A percentile compares a stretch with the other conserved stretches of the same genome.
Conservation (phyloP, 2,797 vertebrate species). For the Carcharodon carcharias region DNA sequence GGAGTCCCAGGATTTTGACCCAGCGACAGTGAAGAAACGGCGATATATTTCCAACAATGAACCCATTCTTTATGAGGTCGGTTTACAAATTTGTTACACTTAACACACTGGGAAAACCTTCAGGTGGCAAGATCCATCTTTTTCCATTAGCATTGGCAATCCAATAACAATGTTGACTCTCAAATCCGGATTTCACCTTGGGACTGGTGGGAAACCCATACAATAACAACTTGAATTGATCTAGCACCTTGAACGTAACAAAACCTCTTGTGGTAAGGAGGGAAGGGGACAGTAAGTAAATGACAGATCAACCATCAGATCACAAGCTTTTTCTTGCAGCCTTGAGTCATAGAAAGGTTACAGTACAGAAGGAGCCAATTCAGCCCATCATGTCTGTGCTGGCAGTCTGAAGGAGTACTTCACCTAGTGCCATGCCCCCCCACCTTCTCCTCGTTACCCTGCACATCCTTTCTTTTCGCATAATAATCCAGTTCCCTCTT, state of each 20-base stretch:
- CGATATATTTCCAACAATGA: too few relatives aligned
- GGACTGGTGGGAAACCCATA: not conserved
- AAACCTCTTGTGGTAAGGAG: not conserved
- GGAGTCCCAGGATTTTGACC: too few relatives aligned
- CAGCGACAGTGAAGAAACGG: too few relatives aligned
- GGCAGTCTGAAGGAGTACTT: too few relatives aligned
- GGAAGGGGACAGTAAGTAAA: not conserved
- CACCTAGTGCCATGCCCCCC: too few relatives aligned
- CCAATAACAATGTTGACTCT: not conserved
- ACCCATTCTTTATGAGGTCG: too few relatives aligned
- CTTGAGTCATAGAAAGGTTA: not conserved
- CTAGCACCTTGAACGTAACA: not conserved
- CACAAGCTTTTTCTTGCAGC: not conserved
- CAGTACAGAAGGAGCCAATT: too few relatives aligned
- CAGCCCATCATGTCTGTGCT: too few relatives aligned
- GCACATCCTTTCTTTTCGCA: too few relatives aligned
- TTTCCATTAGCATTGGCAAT: not conserved
- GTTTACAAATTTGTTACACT: too few relatives aligned
- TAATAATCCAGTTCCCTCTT: too few relatives aligned
- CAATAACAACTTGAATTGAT: not conserved
- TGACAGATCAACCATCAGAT: not conserved
- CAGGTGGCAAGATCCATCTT: not conserved
- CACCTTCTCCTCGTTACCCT: too few relatives aligned
- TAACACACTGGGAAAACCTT: not conserved
- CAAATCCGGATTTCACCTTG: not conserved